Percentiles rank a stretch among this genome's conserved stretches.
These are phyloP conservation scores for Mionectes olivaceus DNA, from an alignment of 2,797 vertebrate genomes.

Conservation along the genomic window DNA sequence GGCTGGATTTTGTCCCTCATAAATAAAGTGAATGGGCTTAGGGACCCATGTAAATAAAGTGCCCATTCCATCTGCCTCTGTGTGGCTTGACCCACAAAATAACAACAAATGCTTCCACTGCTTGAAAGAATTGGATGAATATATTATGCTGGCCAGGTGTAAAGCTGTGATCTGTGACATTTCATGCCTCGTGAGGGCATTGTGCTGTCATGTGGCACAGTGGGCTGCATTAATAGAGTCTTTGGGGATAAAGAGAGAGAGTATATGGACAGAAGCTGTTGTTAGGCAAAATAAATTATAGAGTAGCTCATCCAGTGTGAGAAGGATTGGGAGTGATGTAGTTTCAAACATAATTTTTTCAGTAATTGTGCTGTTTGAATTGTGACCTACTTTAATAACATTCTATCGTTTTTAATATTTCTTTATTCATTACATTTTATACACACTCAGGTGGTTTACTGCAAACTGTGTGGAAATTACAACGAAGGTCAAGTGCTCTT, in stretches of 20 bases:
- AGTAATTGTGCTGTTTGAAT: constrained; percentile 52
- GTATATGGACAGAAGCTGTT: constrained; percentile 60
- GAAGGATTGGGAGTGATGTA: constrained; percentile 9
- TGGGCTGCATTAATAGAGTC: constrained; percentile 38
- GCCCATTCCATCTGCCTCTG: constrained; percentile 33
- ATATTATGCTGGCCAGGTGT: constrained; percentile 26
- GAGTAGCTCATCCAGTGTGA: constrained; percentile 10
- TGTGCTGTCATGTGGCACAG: constrained; percentile 32
- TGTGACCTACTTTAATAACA: constrained; percentile 47
- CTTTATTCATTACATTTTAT: constrained; percentile 58
- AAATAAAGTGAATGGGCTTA: background rate
- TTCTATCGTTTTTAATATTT: constrained; percentile 48
- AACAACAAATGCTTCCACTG: background rate
- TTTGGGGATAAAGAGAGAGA: constrained; percentile 33
- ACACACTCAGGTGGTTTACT: constrained; percentile 51
- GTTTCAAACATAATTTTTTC: background rate
- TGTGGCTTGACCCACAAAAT: constrained; percentile 56
- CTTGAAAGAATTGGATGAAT: constrained; percentile 27
- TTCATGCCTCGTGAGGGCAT: constrained; percentile 31
- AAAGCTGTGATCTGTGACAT: constrained; percentile 40
- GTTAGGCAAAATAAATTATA: constrained; percentile 54
- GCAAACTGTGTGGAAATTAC: constrained; percentile 52
- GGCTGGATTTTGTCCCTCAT: background rate
- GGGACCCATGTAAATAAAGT: background rate
- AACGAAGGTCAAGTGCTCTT: constrained; percentile 64